phyloP scores from a whole-genome alignment of 2,797 vertebrate species.

The Hoplostethus mediterraneus region DNA sequence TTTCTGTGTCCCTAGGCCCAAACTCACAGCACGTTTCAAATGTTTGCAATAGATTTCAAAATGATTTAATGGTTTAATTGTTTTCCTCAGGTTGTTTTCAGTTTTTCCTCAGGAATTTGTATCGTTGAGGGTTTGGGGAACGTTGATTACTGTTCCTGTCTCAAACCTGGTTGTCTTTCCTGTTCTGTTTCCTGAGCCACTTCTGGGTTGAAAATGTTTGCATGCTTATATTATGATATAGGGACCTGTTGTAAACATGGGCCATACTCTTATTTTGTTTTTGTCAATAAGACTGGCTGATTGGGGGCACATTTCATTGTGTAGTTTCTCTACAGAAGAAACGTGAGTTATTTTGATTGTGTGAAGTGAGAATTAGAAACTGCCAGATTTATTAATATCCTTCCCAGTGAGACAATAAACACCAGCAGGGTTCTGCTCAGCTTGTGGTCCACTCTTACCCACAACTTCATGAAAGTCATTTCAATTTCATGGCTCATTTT shows the following conservation, averaged over 20 bases:
- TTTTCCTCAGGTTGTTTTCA: slow-evolving; percentile 12
- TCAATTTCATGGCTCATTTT: neutral
- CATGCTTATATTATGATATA: slow-evolving; percentile 32
- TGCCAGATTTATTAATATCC: neutral
- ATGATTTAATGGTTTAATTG: slow-evolving; percentile 18
- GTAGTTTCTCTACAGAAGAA: too few relatives aligned
- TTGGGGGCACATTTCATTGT: neutral
- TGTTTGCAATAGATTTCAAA: slow-evolving; percentile 31
- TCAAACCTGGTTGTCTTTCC: slow-evolving; percentile 21
- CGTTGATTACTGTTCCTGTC: slow-evolving; percentile 52
- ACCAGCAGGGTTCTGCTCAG: neutral
- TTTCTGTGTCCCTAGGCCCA: too few relatives aligned
- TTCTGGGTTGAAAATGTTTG: slow-evolving; percentile 20
- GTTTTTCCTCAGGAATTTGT: slow-evolving; percentile 46
- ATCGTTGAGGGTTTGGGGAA: slow-evolving; percentile 23
- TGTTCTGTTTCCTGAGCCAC: slow-evolving; percentile 6
- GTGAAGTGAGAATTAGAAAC: neutral
- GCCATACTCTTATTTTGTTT: neutral
- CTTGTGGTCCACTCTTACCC: neutral
- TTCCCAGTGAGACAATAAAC: neutral
- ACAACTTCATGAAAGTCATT: neutral
- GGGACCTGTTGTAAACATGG: slow-evolving; percentile 7
- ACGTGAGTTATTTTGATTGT: neutral
- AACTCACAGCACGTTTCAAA: slow-evolving; percentile 2
- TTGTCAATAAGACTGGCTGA: neutral